Base-by-base conservation (phyloP, 2,113 vertebrate genomes). In the Aspidoscelis tigris region DNA sequence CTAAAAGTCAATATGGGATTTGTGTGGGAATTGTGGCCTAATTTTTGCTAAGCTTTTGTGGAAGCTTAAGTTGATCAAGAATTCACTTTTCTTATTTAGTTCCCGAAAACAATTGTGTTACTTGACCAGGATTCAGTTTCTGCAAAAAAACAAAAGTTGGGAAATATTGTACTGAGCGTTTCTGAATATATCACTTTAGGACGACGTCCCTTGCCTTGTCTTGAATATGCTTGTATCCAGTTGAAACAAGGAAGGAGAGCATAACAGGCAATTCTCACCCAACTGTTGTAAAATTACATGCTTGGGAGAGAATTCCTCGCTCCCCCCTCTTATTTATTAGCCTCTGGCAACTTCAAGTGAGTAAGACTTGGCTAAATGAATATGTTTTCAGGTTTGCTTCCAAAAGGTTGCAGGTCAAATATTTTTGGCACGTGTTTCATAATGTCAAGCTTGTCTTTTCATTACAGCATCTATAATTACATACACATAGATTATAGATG, bases 401-500 rank as follows among this genome's bases (percentile, higher is more conserved):
- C 91, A 94, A 94, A 93, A 91, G 91, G 77, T 90, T 94, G 92
- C 43, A 4, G 87, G 90, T 95, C 80, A 88, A 94, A 89, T 91
- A 91, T 92, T 94, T 72, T 96, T 95, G 93, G 93, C 92, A 94
- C 3, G 16, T 64, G 78, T 86, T 93, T 88, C 81, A 91, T 88
- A 92, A 78, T 85, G 85, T 92, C 87, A 94, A 22, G 85, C 91
- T 91, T 88, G 90, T 94, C 90, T 92, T 93, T 93, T 91, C 58
- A 82, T 92, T 93, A 94, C 83, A 66, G 82, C 91, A 95, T 94
- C 93, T 50, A 72, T 89, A 88, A 87, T 92, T 94, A 92, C 93
- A 91, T 90, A 88, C 85, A 78, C 90, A 86, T 94, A 86, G 93
- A 89, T 94, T 94, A 94, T 89, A 91, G 93, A 94, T 93, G 91